Evolutionary conservation across 2,113 vertebrate species (phyloP).

Genomic region (Dendrocopos noguchii): DNA sequence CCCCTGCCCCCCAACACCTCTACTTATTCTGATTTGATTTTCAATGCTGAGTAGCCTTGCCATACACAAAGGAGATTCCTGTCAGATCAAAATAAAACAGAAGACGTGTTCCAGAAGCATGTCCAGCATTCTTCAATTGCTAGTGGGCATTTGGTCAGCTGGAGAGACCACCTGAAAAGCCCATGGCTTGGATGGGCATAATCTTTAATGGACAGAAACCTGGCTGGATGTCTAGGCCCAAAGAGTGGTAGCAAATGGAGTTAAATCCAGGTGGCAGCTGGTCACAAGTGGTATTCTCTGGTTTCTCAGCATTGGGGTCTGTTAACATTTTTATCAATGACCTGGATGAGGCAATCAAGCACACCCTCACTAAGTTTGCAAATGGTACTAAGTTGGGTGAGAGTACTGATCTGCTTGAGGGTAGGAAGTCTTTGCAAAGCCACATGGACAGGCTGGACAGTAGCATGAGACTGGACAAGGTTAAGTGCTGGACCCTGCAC

Average conservation of each 20-base stretch:
- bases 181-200: not conserved
- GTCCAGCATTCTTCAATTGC: not conserved
- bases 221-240: not conserved
- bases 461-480: not conserved
- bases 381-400: not conserved
- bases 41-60: not conserved
- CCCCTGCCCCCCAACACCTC: not conserved
- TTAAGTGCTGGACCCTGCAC: not conserved
- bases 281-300: not conserved
- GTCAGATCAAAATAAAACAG: not conserved
- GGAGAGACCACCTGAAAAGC: not conserved
- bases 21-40: not conserved
- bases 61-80: not conserved
- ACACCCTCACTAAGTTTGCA: not conserved
- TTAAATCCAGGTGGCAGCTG: not conserved
- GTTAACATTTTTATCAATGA: not conserved
- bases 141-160: not conserved
- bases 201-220: not conserved
- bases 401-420: not conserved
- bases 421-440: not conserved
- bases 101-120: not conserved
- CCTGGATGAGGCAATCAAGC: not conserved
- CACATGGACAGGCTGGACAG: not conserved
- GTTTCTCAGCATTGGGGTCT: not conserved
- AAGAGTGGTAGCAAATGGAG: not conserved